Base-by-base conservation (phyloP, 2,113 vertebrate species). In the Zosterops hypoxanthus region DNA sequence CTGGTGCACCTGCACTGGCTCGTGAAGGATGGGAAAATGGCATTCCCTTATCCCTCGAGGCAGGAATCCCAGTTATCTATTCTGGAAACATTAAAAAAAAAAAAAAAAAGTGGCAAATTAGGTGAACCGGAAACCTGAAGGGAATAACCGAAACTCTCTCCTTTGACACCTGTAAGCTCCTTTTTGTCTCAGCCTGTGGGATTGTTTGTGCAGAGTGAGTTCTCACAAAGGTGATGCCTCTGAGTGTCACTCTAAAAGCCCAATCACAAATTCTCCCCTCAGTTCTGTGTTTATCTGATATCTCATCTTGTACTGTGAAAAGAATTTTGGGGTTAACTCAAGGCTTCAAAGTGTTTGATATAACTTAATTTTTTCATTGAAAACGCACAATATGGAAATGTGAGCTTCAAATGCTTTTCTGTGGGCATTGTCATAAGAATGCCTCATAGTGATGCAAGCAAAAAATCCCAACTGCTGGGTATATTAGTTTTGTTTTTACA, bases 1-100 rank as follows among this genome's bases (percentile, higher is more conserved):
- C 77, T 93, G 61, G 26, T 97, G 94, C 97, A 97, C 96, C 96
- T 97, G 97, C 92, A 60, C 93, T 94, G 96, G 82, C 90, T 92
- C 72, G 15, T 47, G 39, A 85, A 87, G 77, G 96, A 33, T 97
- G 95, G 96, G 97, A 97, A 97, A 96, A 94, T 91, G 96, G 93
- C 82, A 41, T 97, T 97, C 93, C 96, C 47, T 95, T 34, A 66
- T 57, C 72, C 95, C 94, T 87, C 8, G 6, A 94, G 97, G 95
- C 94, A 95, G 95, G 94, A 96, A 97, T 96, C 94, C 95, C 93
- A 94, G 59, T 92, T 94, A 95, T 82, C 95, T 93, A 0, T 55
- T 68, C 86, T 95, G 93, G 92, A 95, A 94, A 88, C 88, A 86
- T 90, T n/a, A 81, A 72, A 57, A 86, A 44, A 33, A 9, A n/a